Conservation (phyloP, 2,113 vertebrate genomes). For the Aphyosemion australe region DNA sequence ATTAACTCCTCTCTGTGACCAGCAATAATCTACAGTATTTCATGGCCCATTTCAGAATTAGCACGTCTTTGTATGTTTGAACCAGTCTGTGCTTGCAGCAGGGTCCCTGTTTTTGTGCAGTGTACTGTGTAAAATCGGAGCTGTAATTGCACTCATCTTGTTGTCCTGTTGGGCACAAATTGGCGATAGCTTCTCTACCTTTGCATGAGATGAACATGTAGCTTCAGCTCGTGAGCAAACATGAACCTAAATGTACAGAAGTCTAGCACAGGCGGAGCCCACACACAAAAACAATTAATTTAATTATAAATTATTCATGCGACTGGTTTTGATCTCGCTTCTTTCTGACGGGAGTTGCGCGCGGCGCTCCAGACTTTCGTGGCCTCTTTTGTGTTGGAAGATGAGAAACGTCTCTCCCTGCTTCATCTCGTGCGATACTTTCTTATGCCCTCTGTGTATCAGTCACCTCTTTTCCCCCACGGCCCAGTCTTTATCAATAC, state of each 20-base stretch:
- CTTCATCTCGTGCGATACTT: constrained; percentile 37
- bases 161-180: constrained; percentile 42
- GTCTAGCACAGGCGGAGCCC: not conserved
- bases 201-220: constrained; percentile 22
- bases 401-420: constrained; percentile 49
- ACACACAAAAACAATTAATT: constrained; percentile 46
- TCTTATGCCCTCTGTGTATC: constrained; percentile 38
- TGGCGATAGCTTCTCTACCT: constrained; percentile 18
- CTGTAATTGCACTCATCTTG: constrained; percentile 54
- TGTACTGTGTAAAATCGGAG: constrained; percentile 55
- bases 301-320: constrained; percentile 48
- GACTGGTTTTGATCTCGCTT: constrained; percentile 29
- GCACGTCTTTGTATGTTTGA: constrained; percentile 49
- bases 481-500: constrained; percentile 52
- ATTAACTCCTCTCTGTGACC: constrained; percentile 67
- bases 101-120: constrained; percentile 55
- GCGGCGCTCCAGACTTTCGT: constrained; percentile 23
- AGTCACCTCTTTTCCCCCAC: constrained; percentile 25
- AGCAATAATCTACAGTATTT: constrained; percentile 66
- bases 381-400: constrained; percentile 44
- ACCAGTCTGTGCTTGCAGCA: constrained; percentile 40
- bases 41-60: constrained; percentile 75
- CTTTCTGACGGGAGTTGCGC: constrained; percentile 14
- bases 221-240: no score
- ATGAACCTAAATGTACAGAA: constrained; percentile 2